Percentiles rank a stretch among this genome's conserved stretches.
Conservation (phyloP, 1,140 invertebrate species). For the Charaxes varanes region DNA sequence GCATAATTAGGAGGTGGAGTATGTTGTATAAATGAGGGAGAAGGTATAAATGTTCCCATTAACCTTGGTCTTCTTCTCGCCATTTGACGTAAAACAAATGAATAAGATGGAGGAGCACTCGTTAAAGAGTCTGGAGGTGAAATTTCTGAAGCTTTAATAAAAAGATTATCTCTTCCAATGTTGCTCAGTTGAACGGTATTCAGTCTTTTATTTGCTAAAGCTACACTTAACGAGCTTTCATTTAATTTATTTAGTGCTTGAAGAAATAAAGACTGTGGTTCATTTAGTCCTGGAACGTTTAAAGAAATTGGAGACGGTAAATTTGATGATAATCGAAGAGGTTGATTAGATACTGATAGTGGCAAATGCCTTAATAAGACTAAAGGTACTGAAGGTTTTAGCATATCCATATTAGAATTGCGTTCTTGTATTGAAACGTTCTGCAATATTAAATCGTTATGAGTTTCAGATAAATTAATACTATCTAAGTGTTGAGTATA, state of each 20-base stretch:
- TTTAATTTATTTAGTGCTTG: constrained; percentile 50
- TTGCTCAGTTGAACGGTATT: constrained; percentile 5
- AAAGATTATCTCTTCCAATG: constrained; percentile 17
- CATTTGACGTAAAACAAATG: constrained; percentile 60
- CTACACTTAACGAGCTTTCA: constrained; percentile 33
- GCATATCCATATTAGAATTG: background rate
- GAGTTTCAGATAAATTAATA: background rate
- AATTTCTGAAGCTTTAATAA: constrained; percentile 27
- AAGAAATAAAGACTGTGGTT: constrained; percentile 41
- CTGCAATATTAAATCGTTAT: background rate
- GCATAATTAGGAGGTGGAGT: constrained; percentile 61
- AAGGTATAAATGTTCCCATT: constrained; percentile 61
- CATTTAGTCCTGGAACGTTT: constrained; percentile 11
- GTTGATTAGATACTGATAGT: constrained; percentile 3
- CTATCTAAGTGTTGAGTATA: constrained; percentile 16
- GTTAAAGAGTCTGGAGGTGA: constrained; percentile 52
- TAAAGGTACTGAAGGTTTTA: constrained; percentile 4
- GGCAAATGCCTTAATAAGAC: background rate
- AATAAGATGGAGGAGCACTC: constrained; percentile 63
- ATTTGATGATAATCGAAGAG: constrained; percentile 16
- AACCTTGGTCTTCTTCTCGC: constrained; percentile 46
- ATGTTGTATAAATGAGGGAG: constrained; percentile 55
- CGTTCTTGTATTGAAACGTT: too few species aligned
- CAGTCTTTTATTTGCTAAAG: constrained; percentile 12
- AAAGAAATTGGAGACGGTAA: constrained; percentile 24